Percentiles rank a stretch among this genome's conserved stretches.
Conservation (phyloP, 2,888 invertebrate species). For the Catocala nupta region DNA sequence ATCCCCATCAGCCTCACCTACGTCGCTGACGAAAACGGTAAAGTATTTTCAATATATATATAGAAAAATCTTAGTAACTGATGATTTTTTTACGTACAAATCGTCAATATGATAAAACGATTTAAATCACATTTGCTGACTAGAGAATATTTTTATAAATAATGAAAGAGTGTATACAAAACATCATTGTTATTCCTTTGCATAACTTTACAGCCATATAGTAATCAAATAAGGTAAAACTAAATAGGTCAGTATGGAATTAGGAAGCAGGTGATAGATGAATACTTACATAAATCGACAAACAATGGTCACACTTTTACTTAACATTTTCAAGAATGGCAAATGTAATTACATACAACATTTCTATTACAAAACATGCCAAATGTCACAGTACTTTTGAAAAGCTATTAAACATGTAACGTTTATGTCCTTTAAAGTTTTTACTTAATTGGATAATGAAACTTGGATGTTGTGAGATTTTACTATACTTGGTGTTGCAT, state of each 20-base stretch:
- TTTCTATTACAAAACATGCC: conserved; percentile 11
- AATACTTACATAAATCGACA: background rate
- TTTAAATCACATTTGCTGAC: too few relatives aligned
- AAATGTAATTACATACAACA: conserved; percentile 2
- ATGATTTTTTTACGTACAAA: too few relatives aligned
- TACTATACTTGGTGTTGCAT: conserved; percentile 1
- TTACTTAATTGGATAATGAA: conserved; percentile 18
- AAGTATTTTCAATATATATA: conserved; percentile 14
- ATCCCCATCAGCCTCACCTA: conserved; percentile 89
- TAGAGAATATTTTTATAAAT: too few relatives aligned
- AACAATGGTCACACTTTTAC: background rate
- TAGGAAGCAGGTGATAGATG: conserved; percentile 1
- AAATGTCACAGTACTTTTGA: conserved; percentile 23
- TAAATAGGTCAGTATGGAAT: background rate
- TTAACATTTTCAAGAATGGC: background rate
- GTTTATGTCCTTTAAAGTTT: conserved; percentile 11
- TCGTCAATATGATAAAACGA: too few relatives aligned
- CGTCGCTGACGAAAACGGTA: conserved; percentile 91
- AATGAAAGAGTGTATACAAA: background rate
- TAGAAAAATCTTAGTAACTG: too few relatives aligned
- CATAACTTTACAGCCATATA: too few relatives aligned
- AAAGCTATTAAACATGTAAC: conserved; percentile 5
- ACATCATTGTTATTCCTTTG: background rate
- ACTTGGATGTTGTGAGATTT: conserved; percentile 1
- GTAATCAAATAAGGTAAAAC: too few relatives aligned